Evolutionary conservation across 2,113 vertebrate species (phyloP), one percentile per base, ranked within the genome.

Genomic region (Nycticebus coucang): DNA sequence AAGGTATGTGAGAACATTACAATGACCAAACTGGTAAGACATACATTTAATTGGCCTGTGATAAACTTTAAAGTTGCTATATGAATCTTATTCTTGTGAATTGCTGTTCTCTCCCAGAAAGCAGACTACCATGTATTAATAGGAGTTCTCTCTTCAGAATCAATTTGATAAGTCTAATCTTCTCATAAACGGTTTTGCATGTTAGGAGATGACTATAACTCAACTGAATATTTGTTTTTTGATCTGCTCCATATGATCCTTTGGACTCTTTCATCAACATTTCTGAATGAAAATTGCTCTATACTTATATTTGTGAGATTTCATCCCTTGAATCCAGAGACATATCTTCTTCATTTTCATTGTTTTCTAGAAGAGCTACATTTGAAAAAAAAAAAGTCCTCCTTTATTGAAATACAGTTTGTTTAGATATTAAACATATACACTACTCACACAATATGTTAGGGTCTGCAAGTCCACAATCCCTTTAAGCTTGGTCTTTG

Each of bases 1-100:
- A 99, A 99, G 94, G 99, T 99, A 98, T 99, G 99, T 99, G 95
- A 99, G 99, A 57, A 99, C 99, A 26, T 93, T 99, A 68, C 99
- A 98, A 95, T 98, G 98, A 97, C 98, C 99, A 98, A 98, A 98
- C 24, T 98, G 97, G 87, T 98, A 98, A 95, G 98, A 98, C 98
- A 99, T 97, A 50, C 45, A 83, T 95, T 98, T 92, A 97, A 97
- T 26, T 95, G 98, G 79, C 45, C 94, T 98, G 18, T 95, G 89
- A 41, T 98, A 98, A 96, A 95, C 97, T 7, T 97, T 98, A 93
- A 98, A 91, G 97, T 82, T 98, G 95, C 3, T 98, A 96, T 98
- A 98, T 60, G 97, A 94, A 86, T 98, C 92, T 92, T 95, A 98
- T 88, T 98, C 98, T 83, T 96, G 71, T 55, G 97, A 96, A 93